phyloP scores from a whole-genome alignment of 1,140 invertebrate species.

The Anastatus disparis region DNA sequence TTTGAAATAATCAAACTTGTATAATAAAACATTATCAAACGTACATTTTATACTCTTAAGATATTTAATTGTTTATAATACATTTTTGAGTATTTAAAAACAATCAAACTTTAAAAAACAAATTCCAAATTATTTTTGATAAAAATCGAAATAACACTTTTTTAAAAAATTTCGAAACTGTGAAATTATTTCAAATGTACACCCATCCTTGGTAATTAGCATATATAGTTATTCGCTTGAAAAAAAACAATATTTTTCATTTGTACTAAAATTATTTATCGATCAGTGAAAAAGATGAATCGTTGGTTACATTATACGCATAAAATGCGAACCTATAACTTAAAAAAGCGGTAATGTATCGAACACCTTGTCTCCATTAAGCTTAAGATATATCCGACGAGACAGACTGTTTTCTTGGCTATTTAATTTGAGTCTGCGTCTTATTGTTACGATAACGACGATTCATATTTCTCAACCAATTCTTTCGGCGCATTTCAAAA shows the following conservation, averaged over 20 bases:
- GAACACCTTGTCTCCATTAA: conserved; percentile 42
- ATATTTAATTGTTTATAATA: not conserved
- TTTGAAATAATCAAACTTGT: conserved; percentile 15
- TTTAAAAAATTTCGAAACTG: conserved; percentile 9
- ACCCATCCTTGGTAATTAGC: conserved; percentile 35
- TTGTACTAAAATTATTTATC: conserved; percentile 37
- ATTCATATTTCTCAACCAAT: conserved; percentile 45
- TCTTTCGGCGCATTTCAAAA: conserved; percentile 35
- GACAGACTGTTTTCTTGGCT: conserved; percentile 38
- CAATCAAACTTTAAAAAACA: not conserved
- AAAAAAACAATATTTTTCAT: conserved; percentile 31
- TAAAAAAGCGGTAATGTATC: conserved; percentile 43
- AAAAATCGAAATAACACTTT: not conserved
- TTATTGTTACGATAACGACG: conserved; percentile 40
- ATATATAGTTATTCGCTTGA: conserved; percentile 30
- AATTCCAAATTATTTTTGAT: not conserved
- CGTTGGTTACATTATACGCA: conserved; percentile 38
- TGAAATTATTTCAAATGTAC: conserved; percentile 32
- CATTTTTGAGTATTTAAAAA: conserved; percentile 14
- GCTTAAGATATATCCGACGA: conserved; percentile 42
- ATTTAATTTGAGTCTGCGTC: conserved; percentile 39
- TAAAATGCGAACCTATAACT: conserved; percentile 35
- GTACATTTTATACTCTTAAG: not conserved
- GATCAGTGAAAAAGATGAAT: conserved; percentile 44
- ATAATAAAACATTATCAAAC: not conserved